Percentiles rank a stretch among this genome's conserved stretches.
Conservation (phyloP, 2,113 vertebrate species). For the Labeo rohita region DNA sequence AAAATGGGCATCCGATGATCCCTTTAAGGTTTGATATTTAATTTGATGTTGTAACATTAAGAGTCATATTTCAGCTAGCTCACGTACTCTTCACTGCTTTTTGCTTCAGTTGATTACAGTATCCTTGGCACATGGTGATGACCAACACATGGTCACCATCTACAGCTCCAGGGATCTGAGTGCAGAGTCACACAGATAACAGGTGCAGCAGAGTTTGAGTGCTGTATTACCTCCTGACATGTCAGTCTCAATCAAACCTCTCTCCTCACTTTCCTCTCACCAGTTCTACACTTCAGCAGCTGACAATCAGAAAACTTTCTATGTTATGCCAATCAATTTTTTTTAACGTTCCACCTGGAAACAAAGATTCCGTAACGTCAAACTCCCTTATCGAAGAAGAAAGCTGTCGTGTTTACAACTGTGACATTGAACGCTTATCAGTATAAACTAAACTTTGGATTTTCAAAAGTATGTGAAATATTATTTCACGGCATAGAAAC, state of each 20-base stretch:
- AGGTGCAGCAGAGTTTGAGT: constrained; percentile 18
- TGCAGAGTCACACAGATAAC: constrained; percentile 38
- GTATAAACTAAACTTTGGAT: too few species aligned
- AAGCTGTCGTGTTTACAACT: too few species aligned
- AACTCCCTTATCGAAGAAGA: too few species aligned
- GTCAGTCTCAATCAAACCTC: constrained; percentile 42
- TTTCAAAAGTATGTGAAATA: too few species aligned
- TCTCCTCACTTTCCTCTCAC: not conserved
- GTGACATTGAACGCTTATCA: too few species aligned
- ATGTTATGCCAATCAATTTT: not conserved
- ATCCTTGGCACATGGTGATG: constrained; percentile 19
- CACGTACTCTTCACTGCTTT: not conserved
- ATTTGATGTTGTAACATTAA: not conserved
- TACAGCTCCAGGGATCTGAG: constrained; percentile 5
- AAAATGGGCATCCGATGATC: too few species aligned
- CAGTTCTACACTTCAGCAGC: not conserved
- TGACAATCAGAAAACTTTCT: not conserved
- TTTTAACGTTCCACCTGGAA: too few species aligned
- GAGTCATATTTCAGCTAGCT: not conserved
- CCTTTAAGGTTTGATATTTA: not conserved
- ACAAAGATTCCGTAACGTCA: too few species aligned
- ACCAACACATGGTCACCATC: constrained; percentile 23
- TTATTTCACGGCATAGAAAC: too few species aligned
- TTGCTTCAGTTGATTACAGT: constrained; percentile 7
- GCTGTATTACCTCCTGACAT: constrained; percentile 35